phyloP scores from a whole-genome alignment of 2,888 invertebrate species.

The Drosophila nigricruria region DNA sequence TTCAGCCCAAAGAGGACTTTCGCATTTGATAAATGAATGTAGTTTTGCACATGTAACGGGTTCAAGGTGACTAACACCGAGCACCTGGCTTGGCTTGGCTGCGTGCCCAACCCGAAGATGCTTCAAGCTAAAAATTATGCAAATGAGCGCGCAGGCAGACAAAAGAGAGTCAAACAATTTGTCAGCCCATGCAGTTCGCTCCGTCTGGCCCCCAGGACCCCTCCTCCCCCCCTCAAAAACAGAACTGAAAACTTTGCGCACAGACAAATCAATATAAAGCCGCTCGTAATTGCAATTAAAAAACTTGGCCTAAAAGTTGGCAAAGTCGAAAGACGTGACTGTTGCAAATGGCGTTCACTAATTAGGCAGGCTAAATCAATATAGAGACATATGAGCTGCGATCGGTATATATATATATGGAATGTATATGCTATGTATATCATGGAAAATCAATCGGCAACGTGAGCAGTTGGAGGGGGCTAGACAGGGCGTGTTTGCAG shows the following conservation, averaged over 20 bases:
- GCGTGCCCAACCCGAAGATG: constrained; percentile 27
- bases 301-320: constrained; percentile 51
- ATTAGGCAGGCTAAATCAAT: constrained; percentile 64
- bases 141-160: constrained; percentile 61
- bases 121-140: constrained; percentile 64
- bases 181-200: constrained; percentile 48
- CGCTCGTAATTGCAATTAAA: constrained; percentile 64
- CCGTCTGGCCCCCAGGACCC: neutral
- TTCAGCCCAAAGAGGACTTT: constrained; percentile 58
- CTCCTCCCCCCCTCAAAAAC: neutral
- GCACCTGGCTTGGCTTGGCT: constrained; percentile 39
- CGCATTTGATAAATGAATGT: constrained; percentile 67
- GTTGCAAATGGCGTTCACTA: constrained; percentile 27
- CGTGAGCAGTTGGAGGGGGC: constrained; percentile 32
- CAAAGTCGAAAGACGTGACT: constrained; percentile 51
- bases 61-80: constrained; percentile 67
- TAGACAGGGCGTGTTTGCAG: constrained; percentile 17
- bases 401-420: neutral
- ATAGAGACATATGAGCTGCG: constrained; percentile 24
- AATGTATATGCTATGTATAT: neutral
- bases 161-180: constrained; percentile 57
- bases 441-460: constrained; percentile 36
- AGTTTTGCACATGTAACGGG: constrained; percentile 36
- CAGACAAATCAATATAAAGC: constrained; percentile 65
- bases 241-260: constrained; percentile 44